Base-by-base conservation (phyloP, 2,113 vertebrate genomes). In the Pluvianellus socialis region DNA sequence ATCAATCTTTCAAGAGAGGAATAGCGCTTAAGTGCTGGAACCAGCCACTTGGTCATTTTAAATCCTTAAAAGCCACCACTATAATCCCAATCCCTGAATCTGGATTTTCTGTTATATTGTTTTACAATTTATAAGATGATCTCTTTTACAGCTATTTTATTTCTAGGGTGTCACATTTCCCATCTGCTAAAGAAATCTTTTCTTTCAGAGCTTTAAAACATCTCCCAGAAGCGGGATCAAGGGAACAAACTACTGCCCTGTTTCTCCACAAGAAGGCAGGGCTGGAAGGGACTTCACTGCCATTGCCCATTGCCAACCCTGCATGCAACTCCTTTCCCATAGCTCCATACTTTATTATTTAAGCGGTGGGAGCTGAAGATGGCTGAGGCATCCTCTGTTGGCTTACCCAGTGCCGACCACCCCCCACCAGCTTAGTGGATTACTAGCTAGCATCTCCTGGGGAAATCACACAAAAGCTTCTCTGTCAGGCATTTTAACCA, bases 371-470 rank as follows among this genome's bases (percentile, higher is more conserved):
- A 91, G 50, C 20, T 45, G 30, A 94, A 75, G 35, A 56, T 4
- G 14, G 24, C 30, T 32, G 32, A 67, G 19, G 26, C n/a, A 77
- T 28, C 4, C 42, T n/a, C 50, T 77, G 23, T 27, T 47, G 38
- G 10, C 14, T 52, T 22, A 40, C 7, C 4, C 35, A 75, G 30
- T 23, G 42, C 49, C 0, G 1, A 27, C 19, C 45, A 70, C 19
- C 11, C 32, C 6, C 9, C 66, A 73, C 12, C 19, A 84, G 28
- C 12, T 79, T 33, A 47, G 47, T 15, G 24, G 15, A 58, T 9
- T 9, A 59, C 42, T 1, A 86, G 23, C 22, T 49, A 70, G 28
- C 18, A 26, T 23, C 56, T 83, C 71, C 79, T 32, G 14, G 12
- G 56, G 28, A 83, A 90, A 92, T 79, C 49, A 73, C 40, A 62